Base-by-base conservation (phyloP, 2,888 invertebrate genomes). In the Chloroclystis v-ata region DNA sequence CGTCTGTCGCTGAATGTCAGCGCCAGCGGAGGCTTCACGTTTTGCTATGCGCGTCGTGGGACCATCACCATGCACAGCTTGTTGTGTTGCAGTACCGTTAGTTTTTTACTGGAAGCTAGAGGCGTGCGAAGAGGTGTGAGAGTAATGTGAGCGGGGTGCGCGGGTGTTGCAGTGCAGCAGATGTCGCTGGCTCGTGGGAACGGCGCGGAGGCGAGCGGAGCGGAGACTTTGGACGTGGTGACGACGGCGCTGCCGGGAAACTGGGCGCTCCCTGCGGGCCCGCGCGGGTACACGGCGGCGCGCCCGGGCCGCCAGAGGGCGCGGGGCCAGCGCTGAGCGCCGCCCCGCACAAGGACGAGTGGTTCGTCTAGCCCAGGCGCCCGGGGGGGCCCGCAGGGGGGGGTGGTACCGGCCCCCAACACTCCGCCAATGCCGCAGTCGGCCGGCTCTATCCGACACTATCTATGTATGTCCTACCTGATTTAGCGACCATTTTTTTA, bases 231-330 rank as follows among this genome's bases (percentile, higher is more conserved):
- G 43, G 69, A 85, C 68, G 78, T 85, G 73, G 85, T 73, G 67
- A 65, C 67, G 70, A 89, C 87, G 61, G 72, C 77, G 71, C 85
- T 89, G 87, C 93, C 94, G 95, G 95, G 95, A 96, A 96, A 96
- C 95, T 95, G 94, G 95, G 92, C 91, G 93, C 95, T 92, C 95
- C 96, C 95, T 95, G 95, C 93, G 95, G 95, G 94, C 85, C 85
- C 85, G 90, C 89, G 90, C 91, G 91, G 90, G 90, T 90, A 85
- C 85, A 75, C 66, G 85, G 90, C 89, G 90, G 90, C 90, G 90
- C 90, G 90, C 89, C 93, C 94, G 95, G 95, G 95, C 95, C 95
- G 95, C 95, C 95, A 93, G 94, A 92, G 93, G 92, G 93, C 92
- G 94, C 95, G 94, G 94, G 95, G 92, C 94, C 94, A 92, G 93